A percentile compares a stretch with the other conserved stretches of the same genome.
phyloP scores from a whole-genome alignment of 92 coral and sea anemone species.

The Umimayanthus chanpuru region DNA sequence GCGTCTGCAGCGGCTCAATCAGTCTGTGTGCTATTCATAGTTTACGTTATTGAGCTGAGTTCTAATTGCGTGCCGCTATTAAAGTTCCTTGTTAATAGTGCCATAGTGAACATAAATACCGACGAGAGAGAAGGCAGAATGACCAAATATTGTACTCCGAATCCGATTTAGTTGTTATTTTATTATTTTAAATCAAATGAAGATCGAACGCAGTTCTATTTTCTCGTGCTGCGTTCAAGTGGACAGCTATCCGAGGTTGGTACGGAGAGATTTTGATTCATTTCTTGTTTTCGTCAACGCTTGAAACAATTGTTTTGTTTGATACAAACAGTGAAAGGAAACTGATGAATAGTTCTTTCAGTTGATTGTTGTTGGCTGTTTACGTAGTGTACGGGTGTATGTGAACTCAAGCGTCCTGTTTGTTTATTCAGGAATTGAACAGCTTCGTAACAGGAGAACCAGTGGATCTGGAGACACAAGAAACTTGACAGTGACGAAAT shows the following conservation, averaged over 20 bases:
- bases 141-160: too few species aligned
- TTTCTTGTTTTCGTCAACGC: not conserved
- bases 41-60: too few species aligned
- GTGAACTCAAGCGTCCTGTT: not conserved
- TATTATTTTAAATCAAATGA: too few species aligned
- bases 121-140: not conserved
- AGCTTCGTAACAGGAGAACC: not conserved
- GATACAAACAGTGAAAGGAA: not conserved
- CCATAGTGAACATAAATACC: not conserved
- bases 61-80: not conserved
- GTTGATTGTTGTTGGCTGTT: not conserved
- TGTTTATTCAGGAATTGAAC: slow-evolving; percentile 26
- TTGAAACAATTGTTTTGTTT: not conserved
- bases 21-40: too few species aligned
- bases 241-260: not conserved
- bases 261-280: not conserved
- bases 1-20: too few species aligned
- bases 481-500: not conserved
- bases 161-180: not conserved
- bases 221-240: not conserved
- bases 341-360: not conserved
- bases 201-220: not conserved
- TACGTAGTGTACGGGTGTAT: not conserved
- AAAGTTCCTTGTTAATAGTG: not conserved
- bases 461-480: not conserved